Percentiles rank a stretch among this genome's conserved stretches.
Evolutionary conservation across 1,140 invertebrate species (phyloP).

Genomic region (Parapsyche elsis): DNA sequence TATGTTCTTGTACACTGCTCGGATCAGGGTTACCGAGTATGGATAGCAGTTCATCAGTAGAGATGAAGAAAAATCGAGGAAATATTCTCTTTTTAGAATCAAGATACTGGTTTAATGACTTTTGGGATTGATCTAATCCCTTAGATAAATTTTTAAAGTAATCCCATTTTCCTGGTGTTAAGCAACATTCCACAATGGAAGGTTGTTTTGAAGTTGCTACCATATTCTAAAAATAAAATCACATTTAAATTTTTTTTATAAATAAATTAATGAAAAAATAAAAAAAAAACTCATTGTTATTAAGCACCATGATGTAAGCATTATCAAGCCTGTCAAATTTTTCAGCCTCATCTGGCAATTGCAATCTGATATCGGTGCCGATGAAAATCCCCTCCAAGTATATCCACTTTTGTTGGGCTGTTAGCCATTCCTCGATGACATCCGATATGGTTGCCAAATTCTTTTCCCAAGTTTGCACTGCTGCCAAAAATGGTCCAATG

Average conservation of each 20-base stretch:
- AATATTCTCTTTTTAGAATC: constrained; percentile 88
- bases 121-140: constrained; percentile 89
- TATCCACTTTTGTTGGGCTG: constrained; percentile 88
- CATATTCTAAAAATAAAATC: constrained; percentile 76
- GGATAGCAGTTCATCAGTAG: constrained; percentile 89
- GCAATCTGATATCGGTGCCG: constrained; percentile 84
- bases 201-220: constrained; percentile 80
- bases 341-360: constrained; percentile 87
- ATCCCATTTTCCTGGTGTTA: constrained; percentile 74
- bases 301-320: constrained; percentile 71
- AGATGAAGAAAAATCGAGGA: constrained; percentile 92
- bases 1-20: constrained; percentile 86
- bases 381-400: constrained; percentile 93
- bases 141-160: constrained; percentile 79
- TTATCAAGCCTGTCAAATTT: constrained; percentile 91
- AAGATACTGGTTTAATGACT: constrained; percentile 89
- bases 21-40: constrained; percentile 88
- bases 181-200: constrained; percentile 82
- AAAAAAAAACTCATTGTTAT: not conserved
- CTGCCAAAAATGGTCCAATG: constrained; percentile 84
- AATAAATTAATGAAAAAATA: constrained; percentile 29
- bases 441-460: constrained; percentile 82
- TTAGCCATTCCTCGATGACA: constrained; percentile 87
- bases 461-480: constrained; percentile 87
- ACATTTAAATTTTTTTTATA: no score